These are phyloP conservation scores for Pao palembangensis DNA, from an alignment of 2,113 vertebrate genomes.

Conservation along the genomic window DNA sequence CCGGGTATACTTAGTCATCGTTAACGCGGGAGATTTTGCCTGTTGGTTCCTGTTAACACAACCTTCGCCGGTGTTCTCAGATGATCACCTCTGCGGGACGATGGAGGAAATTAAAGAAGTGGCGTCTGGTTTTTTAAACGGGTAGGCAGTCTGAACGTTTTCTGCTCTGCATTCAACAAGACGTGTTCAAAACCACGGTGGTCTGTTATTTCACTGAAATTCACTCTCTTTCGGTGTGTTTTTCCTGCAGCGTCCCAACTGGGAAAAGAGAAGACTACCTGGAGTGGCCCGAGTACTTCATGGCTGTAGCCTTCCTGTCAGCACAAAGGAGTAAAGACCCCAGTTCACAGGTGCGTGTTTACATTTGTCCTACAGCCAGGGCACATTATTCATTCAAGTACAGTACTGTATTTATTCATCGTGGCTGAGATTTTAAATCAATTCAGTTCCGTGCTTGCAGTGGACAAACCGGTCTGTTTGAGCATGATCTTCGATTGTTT, in stretches of 20 bases:
- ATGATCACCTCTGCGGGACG: neutral
- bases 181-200: neutral
- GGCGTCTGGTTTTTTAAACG: neutral
- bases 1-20: no score
- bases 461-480: no score
- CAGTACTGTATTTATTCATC: no score
- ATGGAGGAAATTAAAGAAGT: neutral
- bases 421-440: no score
- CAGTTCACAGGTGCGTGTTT: conserved; percentile 84
- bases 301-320: conserved; percentile 95
- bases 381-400: neutral
- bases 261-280: conserved; percentile 89
- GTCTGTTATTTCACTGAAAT: neutral
- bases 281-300: conserved; percentile 98
- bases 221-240: neutral
- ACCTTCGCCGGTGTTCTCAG: no score
- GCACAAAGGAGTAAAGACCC: conserved; percentile 98
- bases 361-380: neutral
- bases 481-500: no score
- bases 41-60: no score
- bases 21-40: no score
- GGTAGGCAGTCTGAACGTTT: neutral
- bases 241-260: neutral
- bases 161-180: neutral
- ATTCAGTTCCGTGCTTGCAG: no score